phyloP scores from a whole-genome alignment of 2,888 invertebrate genomes.

The Acronicta alni region DNA sequence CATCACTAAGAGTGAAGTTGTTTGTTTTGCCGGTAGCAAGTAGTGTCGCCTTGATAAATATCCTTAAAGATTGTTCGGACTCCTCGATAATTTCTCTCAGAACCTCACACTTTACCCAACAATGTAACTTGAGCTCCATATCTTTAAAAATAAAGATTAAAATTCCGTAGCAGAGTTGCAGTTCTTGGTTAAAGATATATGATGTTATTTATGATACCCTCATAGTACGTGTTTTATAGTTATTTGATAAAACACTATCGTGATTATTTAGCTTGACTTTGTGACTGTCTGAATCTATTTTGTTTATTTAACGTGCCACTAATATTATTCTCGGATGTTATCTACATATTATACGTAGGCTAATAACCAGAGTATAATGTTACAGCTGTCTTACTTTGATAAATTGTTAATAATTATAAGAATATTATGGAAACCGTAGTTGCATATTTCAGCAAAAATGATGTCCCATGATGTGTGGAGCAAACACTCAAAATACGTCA shows the following conservation, averaged over 20 bases:
- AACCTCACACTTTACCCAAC: conserved; percentile 71
- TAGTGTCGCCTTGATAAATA: conserved; percentile 88
- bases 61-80: conserved; percentile 87
- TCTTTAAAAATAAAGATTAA: conserved; percentile 50
- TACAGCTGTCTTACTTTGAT: conserved; percentile 63
- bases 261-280: conserved; percentile 85
- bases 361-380: conserved; percentile 69
- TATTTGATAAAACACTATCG: conserved; percentile 87
- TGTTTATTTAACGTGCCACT: conserved; percentile 78
- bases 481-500: conserved; percentile 16
- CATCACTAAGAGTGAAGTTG: conserved; percentile 83
- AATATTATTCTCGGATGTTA: conserved; percentile 75
- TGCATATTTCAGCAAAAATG: conserved; percentile 20
- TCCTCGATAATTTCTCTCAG: conserved; percentile 84
- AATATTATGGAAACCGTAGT: conserved; percentile 11
- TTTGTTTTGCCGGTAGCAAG: conserved; percentile 88
- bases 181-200: conserved; percentile 64
- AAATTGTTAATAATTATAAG: conserved; percentile 35
- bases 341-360: conserved; percentile 66
- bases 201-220: conserved; percentile 84
- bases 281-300: conserved; percentile 81
- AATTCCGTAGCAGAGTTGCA: conserved; percentile 34
- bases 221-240: conserved; percentile 86
- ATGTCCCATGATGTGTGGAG: conserved; percentile 1
- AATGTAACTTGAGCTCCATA: conserved; percentile 61